phyloP scores from a whole-genome alignment of 1,140 invertebrate species.

The Arctopsyche grandis region DNA sequence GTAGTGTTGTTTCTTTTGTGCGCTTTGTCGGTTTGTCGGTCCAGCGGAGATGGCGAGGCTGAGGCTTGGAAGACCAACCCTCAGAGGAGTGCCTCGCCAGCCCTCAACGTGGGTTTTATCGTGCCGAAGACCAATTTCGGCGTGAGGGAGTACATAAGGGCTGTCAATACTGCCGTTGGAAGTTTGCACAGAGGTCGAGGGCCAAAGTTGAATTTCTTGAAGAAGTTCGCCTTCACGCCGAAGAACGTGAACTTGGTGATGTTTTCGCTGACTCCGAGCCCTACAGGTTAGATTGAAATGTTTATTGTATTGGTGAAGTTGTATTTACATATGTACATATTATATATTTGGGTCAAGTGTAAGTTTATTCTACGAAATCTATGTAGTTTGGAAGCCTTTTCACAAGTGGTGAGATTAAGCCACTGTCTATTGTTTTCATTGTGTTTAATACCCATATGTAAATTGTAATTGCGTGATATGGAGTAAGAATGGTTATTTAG shows the following conservation, averaged over 20 bases:
- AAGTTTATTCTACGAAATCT: too few species aligned
- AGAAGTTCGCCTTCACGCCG: constrained; percentile 71
- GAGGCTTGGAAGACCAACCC: constrained; percentile 44
- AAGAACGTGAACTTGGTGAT: constrained; percentile 72
- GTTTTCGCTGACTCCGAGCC: constrained; percentile 79
- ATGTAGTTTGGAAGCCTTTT: too few species aligned
- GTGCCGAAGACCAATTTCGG: constrained; percentile 74
- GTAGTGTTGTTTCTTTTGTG: not conserved
- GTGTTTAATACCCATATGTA: too few species aligned
- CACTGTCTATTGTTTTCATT: too few species aligned
- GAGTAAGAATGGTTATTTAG: too few species aligned
- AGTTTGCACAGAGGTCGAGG: constrained; percentile 69
- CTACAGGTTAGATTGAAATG: constrained; percentile 70
- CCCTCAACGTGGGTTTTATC: constrained; percentile 70
- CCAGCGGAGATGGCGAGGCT: constrained; percentile 34
- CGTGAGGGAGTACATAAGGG: constrained; percentile 73
- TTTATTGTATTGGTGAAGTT: not conserved
- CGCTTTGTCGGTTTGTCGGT: not conserved
- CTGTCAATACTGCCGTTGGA: constrained; percentile 72
- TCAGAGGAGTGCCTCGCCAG: constrained; percentile 6
- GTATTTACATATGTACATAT: not conserved
- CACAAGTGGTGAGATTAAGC: too few species aligned
- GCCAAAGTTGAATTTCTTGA: constrained; percentile 70
- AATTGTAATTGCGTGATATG: too few species aligned
- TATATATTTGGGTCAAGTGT: too few species aligned